Percentiles rank a stretch among this genome's conserved stretches.
Evolutionary conservation across 2,797 vertebrate species (phyloP).

Genomic region (Sebastes nivosus): DNA sequence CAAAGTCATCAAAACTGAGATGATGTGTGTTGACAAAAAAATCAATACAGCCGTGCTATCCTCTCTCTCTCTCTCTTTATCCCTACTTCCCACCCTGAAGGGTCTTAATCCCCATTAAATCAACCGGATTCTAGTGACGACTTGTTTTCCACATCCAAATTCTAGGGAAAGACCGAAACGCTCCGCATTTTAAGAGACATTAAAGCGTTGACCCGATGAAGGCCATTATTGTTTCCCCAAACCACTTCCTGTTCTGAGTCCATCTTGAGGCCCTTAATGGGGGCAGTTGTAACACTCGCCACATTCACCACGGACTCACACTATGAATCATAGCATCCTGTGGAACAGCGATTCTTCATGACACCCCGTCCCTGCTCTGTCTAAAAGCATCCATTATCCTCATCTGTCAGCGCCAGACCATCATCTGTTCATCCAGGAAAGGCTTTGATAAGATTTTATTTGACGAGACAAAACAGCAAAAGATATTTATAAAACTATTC

Average conservation of each 20-base stretch:
- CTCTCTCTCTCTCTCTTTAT: not conserved
- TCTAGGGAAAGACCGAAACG: slow-evolving; percentile 10
- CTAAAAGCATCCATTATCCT: slow-evolving; percentile 40
- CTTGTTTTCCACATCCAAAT: slow-evolving; percentile 33
- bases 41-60: slow-evolving; percentile 44
- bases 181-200: slow-evolving; percentile 42
- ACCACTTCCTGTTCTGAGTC: slow-evolving; percentile 53
- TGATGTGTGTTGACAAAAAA: slow-evolving; percentile 54
- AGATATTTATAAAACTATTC: not conserved
- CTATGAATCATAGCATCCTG: slow-evolving; percentile 61
- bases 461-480: not conserved
- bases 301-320: slow-evolving; percentile 51
- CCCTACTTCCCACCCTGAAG: not conserved
- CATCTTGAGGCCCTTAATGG: slow-evolving; percentile 24
- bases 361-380: slow-evolving; percentile 5
- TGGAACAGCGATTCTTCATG: slow-evolving; percentile 38
- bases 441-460: not conserved
- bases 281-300: slow-evolving; percentile 52
- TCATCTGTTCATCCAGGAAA: not conserved
- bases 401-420: slow-evolving; percentile 12
- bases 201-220: slow-evolving; percentile 50
- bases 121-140: slow-evolving; percentile 14
- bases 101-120: slow-evolving; percentile 46
- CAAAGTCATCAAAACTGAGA: slow-evolving; percentile 47
- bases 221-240: slow-evolving; percentile 57